Percentiles rank a stretch among this genome's conserved stretches.
Evolutionary conservation across 92 coral and sea anemone species (phyloP).

Genomic region (Isaurus tuberculatus): DNA sequence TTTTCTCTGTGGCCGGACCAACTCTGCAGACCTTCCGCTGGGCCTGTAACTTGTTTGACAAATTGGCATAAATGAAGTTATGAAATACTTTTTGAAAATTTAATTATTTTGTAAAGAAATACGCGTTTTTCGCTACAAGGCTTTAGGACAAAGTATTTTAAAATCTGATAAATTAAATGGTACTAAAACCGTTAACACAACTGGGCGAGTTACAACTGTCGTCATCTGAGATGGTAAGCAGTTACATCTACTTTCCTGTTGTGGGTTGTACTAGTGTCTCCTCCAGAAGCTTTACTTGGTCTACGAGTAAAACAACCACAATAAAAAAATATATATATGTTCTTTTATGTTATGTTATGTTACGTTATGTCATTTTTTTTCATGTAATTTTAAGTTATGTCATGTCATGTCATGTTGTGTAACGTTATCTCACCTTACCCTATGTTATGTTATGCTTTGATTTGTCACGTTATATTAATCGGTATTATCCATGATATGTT

Average conservation of each 20-base stretch:
- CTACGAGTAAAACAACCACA: conserved; percentile 43
- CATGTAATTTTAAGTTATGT: not conserved
- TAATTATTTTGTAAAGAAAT: too few relatives aligned
- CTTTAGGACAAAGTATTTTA: too few relatives aligned
- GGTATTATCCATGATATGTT: not conserved
- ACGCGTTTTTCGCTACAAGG: too few relatives aligned
- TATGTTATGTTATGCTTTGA: not conserved
- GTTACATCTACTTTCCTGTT: not conserved
- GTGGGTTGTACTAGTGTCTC: conserved; percentile 62
- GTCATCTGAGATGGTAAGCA: too few relatives aligned
- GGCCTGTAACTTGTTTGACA: too few relatives aligned
- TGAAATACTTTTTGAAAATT: too few relatives aligned
- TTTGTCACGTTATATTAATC: not conserved
- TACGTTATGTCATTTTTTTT: not conserved
- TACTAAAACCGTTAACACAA: too few relatives aligned
- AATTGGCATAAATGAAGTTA: too few relatives aligned
- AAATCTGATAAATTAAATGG: too few relatives aligned
- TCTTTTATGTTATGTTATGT: not conserved
- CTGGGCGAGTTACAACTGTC: too few relatives aligned
- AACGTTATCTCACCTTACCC: not conserved
- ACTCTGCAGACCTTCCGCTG: too few relatives aligned
- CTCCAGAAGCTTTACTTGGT: conserved; percentile 72
- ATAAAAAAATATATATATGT: not conserved
- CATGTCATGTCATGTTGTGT: not conserved
- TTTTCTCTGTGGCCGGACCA: too few relatives aligned